Evolutionary conservation across 92 coral and sea anemone genomes (phyloP).

Genomic region (Anthopleura xanthogrammica): DNA sequence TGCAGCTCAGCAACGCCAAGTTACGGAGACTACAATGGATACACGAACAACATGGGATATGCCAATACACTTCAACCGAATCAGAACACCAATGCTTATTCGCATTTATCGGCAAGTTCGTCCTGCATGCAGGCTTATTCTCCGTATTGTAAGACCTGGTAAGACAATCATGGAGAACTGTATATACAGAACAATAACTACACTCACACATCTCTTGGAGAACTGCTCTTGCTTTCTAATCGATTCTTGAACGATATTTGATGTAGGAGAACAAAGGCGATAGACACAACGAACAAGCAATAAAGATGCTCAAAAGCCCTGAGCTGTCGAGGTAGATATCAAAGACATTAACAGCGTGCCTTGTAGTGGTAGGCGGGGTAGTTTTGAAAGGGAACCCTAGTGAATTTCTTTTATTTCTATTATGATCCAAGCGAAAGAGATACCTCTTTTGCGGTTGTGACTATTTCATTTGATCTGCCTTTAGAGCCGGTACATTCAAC

Average conservation of each 20-base stretch:
- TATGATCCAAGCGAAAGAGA: constrained; percentile 30
- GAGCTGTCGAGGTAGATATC: constrained; percentile 19
- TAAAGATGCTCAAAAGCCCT: constrained; percentile 10
- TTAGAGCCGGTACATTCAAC: constrained; percentile 19
- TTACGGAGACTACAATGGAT: constrained; percentile 40
- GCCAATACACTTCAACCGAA: constrained; percentile 58
- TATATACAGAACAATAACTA: constrained; percentile 22
- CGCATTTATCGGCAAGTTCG: constrained; percentile 63
- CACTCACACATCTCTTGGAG: constrained; percentile 31
- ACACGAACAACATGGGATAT: constrained; percentile 55
- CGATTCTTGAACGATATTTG: constrained; percentile 31
- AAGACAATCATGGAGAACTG: constrained; percentile 24
- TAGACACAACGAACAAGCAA: constrained; percentile 9
- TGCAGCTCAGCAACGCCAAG: constrained; percentile 37
- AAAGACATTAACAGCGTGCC: constrained; percentile 16
- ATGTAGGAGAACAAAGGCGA: constrained; percentile 17
- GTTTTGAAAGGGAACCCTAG: constrained; percentile 13
- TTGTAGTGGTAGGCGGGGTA: constrained; percentile 43
- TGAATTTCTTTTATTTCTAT: constrained; percentile 27
- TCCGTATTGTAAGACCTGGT: constrained; percentile 65
- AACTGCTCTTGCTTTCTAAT: constrained; percentile 22
- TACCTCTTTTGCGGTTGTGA: constrained; percentile 39
- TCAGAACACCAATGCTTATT: constrained; percentile 66
- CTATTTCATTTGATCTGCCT: constrained; percentile 19
- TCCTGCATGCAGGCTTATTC: constrained; percentile 79